Evolutionary conservation across 1,140 invertebrate species (phyloP), one percentile per base, ranked within the genome.

Genomic region (Papilio dardanus): DNA sequence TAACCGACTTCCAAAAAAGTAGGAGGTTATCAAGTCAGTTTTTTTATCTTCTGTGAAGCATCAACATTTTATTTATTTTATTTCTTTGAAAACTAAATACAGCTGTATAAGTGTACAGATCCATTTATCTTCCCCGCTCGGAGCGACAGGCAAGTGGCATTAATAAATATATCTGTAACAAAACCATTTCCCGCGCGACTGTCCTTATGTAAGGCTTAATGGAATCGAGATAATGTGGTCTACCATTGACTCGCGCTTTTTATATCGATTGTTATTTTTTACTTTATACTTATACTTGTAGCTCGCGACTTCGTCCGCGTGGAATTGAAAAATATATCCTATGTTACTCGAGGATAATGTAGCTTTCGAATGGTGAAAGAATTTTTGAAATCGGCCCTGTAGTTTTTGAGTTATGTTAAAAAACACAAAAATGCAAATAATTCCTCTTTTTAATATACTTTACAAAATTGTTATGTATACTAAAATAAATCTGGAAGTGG

Each of bases 141-240:
- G 54, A 62, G 54, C 54, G 54, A 62, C 54, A 62, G 54, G 24
- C 54, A 62, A 62, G 54, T 62, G 54, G 54, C 67, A 69, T 69
- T 69, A 69, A 69, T 69, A 69, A 69, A 69, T 69, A 69, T 69
- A 14, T 69, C 35, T 14, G 67, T 69, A 12, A 71, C 58, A 67
- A 46, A 67, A 10, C 75, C 21, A 67, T 77, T 77, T 50, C 46
- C 73, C 21, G 2, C 31, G n/a, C 77, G 42, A 71, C 30, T 46
- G 78, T 82, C 76, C 8, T 73, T 79, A 77, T 76, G 78, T 78
- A 79, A 77, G 73, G 68, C 50, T 74, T 82, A 82, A 82, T 82
- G 79, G 79, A 79, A 74, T 79, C 75, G 68, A 79, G 81, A 84
- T 84, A 81, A 80, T 19, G 65, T 31, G 62, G 69, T 46, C 71